Percentiles rank a stretch among this genome's conserved stretches.
phyloP scores from a whole-genome alignment of 1,140 invertebrate species.

The Dolichoris vasculosae region DNA sequence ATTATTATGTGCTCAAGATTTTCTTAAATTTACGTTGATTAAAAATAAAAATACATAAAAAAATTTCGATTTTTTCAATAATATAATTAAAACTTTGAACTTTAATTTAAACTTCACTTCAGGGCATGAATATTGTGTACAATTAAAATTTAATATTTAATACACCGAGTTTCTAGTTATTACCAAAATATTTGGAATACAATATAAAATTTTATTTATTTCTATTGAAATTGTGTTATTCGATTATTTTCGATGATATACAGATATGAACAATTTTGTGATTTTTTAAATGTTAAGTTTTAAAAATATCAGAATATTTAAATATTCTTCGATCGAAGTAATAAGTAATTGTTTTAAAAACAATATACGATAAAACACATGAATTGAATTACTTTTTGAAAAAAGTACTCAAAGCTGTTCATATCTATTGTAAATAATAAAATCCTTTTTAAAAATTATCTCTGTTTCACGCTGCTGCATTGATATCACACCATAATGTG shows the following conservation, averaged over 20 bases:
- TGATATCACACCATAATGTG: conserved; percentile 19
- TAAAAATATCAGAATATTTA: no score
- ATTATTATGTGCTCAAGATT: no score
- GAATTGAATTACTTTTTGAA: background rate
- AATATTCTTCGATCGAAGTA: no score
- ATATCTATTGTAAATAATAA: background rate
- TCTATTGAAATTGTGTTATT: conserved; percentile 2
- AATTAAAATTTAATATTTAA: conserved; percentile 10
- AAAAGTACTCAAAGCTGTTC: background rate
- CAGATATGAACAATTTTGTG: background rate
- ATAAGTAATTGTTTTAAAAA: no score
- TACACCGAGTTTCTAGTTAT: background rate
- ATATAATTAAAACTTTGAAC: background rate
- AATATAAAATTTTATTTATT: conserved; percentile 34
- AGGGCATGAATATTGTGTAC: background rate
- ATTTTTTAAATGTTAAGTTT: background rate
- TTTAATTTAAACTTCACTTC: conserved; percentile 27
- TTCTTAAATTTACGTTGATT: no score
- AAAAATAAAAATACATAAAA: background rate
- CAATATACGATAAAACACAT: no score
- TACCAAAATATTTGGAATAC: conserved; percentile 37
- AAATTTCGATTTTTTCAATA: background rate
- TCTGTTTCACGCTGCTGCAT: conserved; percentile 67
- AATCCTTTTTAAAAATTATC: conserved; percentile 45
- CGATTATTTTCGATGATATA: background rate